Conservation (phyloP, 2,113 vertebrate genomes). For the Donacobius atricapilla region DNA sequence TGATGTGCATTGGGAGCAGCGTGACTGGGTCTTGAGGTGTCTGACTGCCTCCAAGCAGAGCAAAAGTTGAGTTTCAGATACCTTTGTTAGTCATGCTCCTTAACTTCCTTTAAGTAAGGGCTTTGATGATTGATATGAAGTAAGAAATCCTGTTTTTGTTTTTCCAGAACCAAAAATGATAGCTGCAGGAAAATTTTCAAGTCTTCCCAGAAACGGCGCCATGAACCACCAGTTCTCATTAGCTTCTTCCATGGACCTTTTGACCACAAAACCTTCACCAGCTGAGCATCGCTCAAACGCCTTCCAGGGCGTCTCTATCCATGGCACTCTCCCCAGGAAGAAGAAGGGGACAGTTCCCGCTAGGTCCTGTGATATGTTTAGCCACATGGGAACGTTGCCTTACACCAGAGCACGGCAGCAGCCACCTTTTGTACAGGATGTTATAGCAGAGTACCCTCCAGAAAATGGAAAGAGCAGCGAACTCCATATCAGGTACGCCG, state of each 20-base stretch:
- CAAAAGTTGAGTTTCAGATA: background rate
- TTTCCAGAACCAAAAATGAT: slow-evolving; percentile 86
- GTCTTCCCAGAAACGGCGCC: slow-evolving; percentile 82
- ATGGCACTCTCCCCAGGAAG: slow-evolving; percentile 92
- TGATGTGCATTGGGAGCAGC: background rate
- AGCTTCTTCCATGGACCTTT: slow-evolving; percentile 90
- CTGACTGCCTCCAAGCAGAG: background rate
- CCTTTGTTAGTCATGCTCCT: background rate
- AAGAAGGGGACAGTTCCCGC: slow-evolving; percentile 77
- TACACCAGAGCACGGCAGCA: slow-evolving; percentile 60
- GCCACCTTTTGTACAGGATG: slow-evolving; percentile 71
- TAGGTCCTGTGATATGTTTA: slow-evolving; percentile 70
- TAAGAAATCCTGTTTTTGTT: slow-evolving; percentile 4
- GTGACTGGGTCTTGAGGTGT: background rate
- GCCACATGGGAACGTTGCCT: slow-evolving; percentile 60
- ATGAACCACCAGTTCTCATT: slow-evolving; percentile 78
- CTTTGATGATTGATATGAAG: background rate
- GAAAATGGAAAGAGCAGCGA: slow-evolving; percentile 48
- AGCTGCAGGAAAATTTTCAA: slow-evolving; percentile 92
- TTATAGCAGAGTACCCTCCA: slow-evolving; percentile 76
- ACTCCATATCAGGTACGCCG: slow-evolving; percentile 77
- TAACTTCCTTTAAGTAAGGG: background rate
- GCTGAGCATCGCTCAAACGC: slow-evolving; percentile 57
- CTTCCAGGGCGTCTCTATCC: slow-evolving; percentile 87
- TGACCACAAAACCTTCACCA: slow-evolving; percentile 79